Base-by-base conservation (phyloP, 37 sponge, comb jelly and placozoan genomes). In the Mnemiopsis leidyi region DNA sequence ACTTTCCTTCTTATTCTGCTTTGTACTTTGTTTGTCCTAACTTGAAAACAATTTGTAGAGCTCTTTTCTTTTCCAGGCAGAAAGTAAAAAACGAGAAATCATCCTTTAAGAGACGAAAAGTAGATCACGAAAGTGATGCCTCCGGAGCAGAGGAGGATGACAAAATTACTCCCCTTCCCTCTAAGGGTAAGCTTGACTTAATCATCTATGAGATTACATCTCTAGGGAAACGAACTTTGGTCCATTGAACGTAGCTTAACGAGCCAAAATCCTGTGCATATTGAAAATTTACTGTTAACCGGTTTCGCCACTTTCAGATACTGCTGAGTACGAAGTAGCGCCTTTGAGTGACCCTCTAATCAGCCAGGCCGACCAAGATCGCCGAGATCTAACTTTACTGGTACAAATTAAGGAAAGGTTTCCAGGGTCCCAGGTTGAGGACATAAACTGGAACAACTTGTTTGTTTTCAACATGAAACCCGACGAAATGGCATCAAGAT, bases 361-460 rank as follows among this genome's bases (percentile, higher is more conserved):
- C 90, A 85, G 90, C 90, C 40, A 40, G 23, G 48, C 38, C 24
- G 90, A 85, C 0, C 90, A 85, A 28, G 61, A 85, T 26, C 40
- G 36, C 36, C 23, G 90, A 18, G 90, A 85, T 29, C 48, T 85
- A 1, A 23, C 36, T 0, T 37, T 85, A 3, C 90, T 85, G 0
- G 7, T 5, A 20, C 90, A 85, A 28, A 61, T 85, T 0, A 85
- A 37, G 33, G 90, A 85, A 28, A 85, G 39, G 26, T 85, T 85
- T 29, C 90, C 90, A 21, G 61, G 21, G 3, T 23, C 9, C 48
- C 90, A 28, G 24, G 29, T 25, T 26, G 7, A 40, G 24, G 90
- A 85, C 21, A 85, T 85, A 38, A 40, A 38, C 90, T 85, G 90
- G 90, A 85, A 85, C 90, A 29, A 38, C 24, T 0, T 85, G 0